These are phyloP conservation scores for Geodia barretti DNA, from an alignment of 37 sponge, comb jelly and placozoan species.

Conservation along the genomic window DNA sequence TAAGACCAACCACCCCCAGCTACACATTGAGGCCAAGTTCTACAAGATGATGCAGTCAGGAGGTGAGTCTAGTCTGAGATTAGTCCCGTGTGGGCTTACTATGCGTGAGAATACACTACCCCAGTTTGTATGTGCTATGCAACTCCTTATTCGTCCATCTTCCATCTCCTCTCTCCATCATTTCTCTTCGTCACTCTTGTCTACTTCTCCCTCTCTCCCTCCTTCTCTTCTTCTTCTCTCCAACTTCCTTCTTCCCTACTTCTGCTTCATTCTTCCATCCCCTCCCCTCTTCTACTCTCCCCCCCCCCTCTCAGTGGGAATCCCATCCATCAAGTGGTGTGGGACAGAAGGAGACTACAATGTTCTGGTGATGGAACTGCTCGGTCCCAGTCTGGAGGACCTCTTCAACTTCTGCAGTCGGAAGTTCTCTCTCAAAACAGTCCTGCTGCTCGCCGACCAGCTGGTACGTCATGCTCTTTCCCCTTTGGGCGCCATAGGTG, in stretches of 20 bases:
- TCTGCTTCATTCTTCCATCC: background rate
- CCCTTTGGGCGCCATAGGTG: too few relatives aligned
- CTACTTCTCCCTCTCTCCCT: too few relatives aligned
- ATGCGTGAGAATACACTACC: too few relatives aligned
- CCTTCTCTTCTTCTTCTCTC: constrained; percentile 1
- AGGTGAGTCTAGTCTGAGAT: too few relatives aligned
- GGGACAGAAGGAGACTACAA: constrained; percentile 99
- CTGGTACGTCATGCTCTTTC: too few relatives aligned
- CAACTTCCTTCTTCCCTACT: background rate
- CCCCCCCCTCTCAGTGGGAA: constrained; percentile 83
- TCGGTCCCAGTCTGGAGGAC: constrained; percentile 98
- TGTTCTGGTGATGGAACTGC: constrained; percentile 97
- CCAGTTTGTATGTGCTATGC: too few relatives aligned
- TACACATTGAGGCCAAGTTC: constrained; percentile 98
- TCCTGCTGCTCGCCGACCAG: constrained; percentile 94
- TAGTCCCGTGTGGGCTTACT: too few relatives aligned
- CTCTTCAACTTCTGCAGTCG: constrained; percentile 97
- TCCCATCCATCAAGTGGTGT: constrained; percentile 97
- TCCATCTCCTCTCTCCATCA: too few relatives aligned
- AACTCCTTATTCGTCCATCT: too few relatives aligned
- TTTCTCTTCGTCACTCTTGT: too few relatives aligned
- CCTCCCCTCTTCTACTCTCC: background rate
- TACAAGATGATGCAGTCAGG: constrained; percentile 99
- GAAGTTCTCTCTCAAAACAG: constrained; percentile 97
- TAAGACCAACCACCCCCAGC: constrained; percentile 96